These are phyloP conservation scores for Sternotherus odoratus DNA, from an alignment of 2,797 vertebrate species.

Conservation along the genomic window DNA sequence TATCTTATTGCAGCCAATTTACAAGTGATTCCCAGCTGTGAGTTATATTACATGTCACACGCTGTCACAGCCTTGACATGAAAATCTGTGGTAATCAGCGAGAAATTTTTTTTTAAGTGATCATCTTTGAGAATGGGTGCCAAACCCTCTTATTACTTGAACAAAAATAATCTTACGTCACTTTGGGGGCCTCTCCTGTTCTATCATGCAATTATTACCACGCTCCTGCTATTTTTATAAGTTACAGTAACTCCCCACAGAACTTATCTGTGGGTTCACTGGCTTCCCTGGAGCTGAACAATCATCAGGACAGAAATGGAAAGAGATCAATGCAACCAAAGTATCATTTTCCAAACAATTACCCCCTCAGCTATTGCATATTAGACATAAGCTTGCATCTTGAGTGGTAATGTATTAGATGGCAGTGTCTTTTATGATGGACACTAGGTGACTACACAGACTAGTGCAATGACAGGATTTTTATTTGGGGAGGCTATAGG, in stretches of 20 bases:
- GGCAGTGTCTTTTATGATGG: background rate
- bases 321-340: background rate
- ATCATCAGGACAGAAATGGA: accelerated
- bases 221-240: background rate
- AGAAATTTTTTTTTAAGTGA: constrained; percentile 29
- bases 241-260: background rate
- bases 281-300: background rate
- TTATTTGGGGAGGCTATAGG: background rate
- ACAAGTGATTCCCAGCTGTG: background rate
- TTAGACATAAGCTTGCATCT: background rate
- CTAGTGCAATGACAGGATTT: background rate
- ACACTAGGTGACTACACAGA: background rate
- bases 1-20: background rate
- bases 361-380: background rate
- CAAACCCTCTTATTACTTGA: background rate
- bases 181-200: background rate
- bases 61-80: constrained; percentile 45
- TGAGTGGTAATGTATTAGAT: background rate
- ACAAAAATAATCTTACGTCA: background rate
- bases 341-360: constrained; percentile 10
- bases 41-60: constrained; percentile 37
- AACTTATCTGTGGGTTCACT: background rate
- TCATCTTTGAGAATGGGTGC: background rate
- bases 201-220: background rate
- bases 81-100: constrained; percentile 52